Conservation (phyloP, 2,113 vertebrate genomes). For the Scomber japonicus region DNA sequence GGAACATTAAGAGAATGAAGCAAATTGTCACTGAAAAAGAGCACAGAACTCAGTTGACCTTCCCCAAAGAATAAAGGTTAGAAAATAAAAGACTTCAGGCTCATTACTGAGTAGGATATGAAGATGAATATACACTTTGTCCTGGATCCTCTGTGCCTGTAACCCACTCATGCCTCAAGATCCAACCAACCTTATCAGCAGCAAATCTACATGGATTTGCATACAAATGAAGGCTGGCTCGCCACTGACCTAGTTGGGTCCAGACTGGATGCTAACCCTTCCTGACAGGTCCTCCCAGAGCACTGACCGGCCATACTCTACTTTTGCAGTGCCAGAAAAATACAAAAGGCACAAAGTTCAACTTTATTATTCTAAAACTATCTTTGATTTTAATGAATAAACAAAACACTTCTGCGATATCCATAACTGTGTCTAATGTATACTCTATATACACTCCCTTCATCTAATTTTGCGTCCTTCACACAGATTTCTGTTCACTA, state of each 20-base stretch:
- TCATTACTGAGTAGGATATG: slow-evolving; percentile 53
- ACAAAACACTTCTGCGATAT: neutral
- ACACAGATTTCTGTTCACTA: neutral
- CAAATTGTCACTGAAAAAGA: slow-evolving; percentile 38
- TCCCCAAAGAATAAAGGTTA: slow-evolving; percentile 63
- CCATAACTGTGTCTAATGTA: neutral
- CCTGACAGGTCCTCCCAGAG: slow-evolving; percentile 77
- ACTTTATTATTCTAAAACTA: slow-evolving; percentile 16
- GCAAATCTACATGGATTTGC: slow-evolving; percentile 82
- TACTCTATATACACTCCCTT: neutral
- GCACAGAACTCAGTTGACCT: slow-evolving; percentile 50
- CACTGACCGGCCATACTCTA: slow-evolving; percentile 48
- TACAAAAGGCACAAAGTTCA: slow-evolving; percentile 27
- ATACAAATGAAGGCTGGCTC: slow-evolving; percentile 79
- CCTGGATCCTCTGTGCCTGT: slow-evolving; percentile 61
- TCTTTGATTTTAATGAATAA: slow-evolving; percentile 26
- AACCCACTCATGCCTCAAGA: slow-evolving; percentile 72
- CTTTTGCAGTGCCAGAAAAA: slow-evolving; percentile 38
- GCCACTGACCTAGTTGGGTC: slow-evolving; percentile 79
- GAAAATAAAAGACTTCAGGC: slow-evolving; percentile 53
- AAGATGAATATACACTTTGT: slow-evolving; percentile 67
- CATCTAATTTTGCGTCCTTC: neutral
- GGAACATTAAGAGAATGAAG: slow-evolving; percentile 29
- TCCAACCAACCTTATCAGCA: slow-evolving; percentile 79
- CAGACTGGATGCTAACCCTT: slow-evolving; percentile 67